Evolutionary conservation across 2,888 invertebrate species (phyloP).

Genomic region (Melanotus villosus): DNA sequence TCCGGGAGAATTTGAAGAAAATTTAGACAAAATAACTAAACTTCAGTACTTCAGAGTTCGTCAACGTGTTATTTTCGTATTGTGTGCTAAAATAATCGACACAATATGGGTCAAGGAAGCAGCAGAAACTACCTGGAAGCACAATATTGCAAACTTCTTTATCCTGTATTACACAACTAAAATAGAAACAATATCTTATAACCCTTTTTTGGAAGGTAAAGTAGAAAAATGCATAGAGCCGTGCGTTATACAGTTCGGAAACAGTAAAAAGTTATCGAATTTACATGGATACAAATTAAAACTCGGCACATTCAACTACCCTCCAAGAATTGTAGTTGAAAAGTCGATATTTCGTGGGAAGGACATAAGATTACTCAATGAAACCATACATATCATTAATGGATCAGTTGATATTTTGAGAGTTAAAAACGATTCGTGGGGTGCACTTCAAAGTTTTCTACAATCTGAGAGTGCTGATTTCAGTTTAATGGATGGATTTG

Average conservation of each 20-base stretch:
- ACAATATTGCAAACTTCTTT: constrained; percentile 23
- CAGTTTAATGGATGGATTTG: not conserved
- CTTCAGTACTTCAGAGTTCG: not conserved
- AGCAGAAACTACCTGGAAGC: not conserved
- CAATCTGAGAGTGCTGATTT: not conserved
- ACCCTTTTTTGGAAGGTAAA: constrained; percentile 13
- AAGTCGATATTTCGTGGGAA: not conserved
- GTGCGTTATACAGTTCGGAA: no score
- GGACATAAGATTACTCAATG: not conserved
- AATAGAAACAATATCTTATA: constrained; percentile 1
- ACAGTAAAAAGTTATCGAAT: not conserved
- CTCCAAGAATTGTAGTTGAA: not conserved
- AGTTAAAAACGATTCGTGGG: not conserved
- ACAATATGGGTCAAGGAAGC: not conserved
- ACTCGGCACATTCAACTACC: not conserved
- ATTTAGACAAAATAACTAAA: not conserved
- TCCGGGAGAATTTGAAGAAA: not conserved
- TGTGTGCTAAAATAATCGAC: not conserved
- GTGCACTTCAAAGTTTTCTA: not conserved
- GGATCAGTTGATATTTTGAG: not conserved
- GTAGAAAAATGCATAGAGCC: not conserved
- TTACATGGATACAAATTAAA: not conserved
- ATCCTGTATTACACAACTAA: constrained; percentile 10
- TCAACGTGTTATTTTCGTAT: not conserved
- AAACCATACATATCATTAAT: not conserved